Conservation (phyloP, 2,113 vertebrate genomes). For the Antechinus stuartii region DNA sequence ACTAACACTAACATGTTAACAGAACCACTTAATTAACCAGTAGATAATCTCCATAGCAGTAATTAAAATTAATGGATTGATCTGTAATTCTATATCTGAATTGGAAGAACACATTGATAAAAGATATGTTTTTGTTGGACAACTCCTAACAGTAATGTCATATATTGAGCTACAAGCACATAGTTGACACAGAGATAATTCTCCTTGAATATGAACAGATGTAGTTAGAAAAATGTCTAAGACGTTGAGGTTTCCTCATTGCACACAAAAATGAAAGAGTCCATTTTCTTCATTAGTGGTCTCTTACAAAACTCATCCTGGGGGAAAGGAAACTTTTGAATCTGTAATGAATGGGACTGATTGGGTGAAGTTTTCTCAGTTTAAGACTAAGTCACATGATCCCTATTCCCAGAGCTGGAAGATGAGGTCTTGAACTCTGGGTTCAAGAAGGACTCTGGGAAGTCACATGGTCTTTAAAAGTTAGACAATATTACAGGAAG, state of each 20-base stretch:
- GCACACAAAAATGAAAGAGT: background rate
- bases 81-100: background rate
- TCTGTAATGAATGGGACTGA: too few species aligned
- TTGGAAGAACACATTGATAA: background rate
- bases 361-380: too few species aligned
- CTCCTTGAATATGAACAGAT: background rate
- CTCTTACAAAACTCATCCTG: background rate
- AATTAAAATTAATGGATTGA: background rate
- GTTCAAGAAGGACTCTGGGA: too few species aligned
- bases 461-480: too few species aligned
- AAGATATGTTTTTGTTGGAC: background rate
- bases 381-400: too few species aligned
- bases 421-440: too few species aligned
- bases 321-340: too few species aligned
- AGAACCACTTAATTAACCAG: background rate
- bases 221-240: background rate
- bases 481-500: too few species aligned
- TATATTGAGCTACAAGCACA: background rate
- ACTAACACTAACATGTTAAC: too few species aligned
- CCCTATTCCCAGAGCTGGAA: too few species aligned
- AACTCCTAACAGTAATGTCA: background rate
- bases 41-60: background rate
- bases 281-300: background rate
- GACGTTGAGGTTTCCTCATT: background rate
- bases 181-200: background rate